Percentiles rank a stretch among this genome's conserved stretches.
These are phyloP conservation scores for Tetranychus piercei DNA, from an alignment of 2,888 invertebrate genomes.

Conservation along the genomic window DNA sequence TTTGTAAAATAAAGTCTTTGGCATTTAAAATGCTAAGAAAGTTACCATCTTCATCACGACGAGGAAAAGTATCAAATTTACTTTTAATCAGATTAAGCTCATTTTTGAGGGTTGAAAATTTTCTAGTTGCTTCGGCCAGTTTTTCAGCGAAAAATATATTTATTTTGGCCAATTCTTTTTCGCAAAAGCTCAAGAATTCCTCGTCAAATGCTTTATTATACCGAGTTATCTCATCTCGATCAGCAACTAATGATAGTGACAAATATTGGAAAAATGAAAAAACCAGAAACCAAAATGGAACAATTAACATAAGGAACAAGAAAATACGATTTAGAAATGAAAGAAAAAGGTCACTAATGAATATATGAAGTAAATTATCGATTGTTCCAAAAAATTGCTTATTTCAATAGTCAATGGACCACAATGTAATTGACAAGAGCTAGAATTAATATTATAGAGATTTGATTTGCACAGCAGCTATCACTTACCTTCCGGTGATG, in stretches of 20 bases:
- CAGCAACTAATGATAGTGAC: slow-evolving; percentile 12
- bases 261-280: too few species aligned
- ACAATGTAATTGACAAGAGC: background rate
- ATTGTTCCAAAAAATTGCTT: background rate
- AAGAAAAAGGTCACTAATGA: background rate
- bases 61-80: background rate
- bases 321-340: background rate
- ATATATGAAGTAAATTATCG: background rate
- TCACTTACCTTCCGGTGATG: slow-evolving; percentile 49
- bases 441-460: background rate
- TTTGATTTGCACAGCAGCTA: background rate
- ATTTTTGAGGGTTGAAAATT: slow-evolving; percentile 69
- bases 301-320: background rate
- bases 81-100: slow-evolving; percentile 45
- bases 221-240: slow-evolving; percentile 9
- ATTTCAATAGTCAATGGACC: background rate
- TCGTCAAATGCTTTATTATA: slow-evolving; percentile 37
- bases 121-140: slow-evolving; percentile 86
- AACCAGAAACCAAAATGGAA: too few species aligned
- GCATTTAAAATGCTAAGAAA: background rate
- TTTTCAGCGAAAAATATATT: slow-evolving; percentile 91
- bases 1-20: slow-evolving; percentile 2
- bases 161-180: slow-evolving; percentile 84
- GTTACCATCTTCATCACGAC: slow-evolving; percentile 15
- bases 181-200: slow-evolving; percentile 81